These are phyloP conservation scores for Gnathonemus longibarbis DNA, from an alignment of 2,113 vertebrate genomes.

Conservation along the genomic window DNA sequence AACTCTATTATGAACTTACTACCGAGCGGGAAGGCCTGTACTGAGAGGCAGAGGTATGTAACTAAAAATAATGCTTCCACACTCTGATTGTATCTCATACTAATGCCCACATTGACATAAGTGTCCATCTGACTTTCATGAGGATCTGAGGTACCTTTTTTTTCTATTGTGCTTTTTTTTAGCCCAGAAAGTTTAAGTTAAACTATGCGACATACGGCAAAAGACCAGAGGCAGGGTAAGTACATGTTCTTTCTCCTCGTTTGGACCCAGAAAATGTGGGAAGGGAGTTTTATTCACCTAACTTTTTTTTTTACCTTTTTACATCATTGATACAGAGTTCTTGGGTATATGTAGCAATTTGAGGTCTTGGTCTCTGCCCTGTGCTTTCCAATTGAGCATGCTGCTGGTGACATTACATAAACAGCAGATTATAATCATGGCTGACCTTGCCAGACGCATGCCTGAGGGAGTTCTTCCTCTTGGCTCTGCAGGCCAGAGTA, in stretches of 20 bases:
- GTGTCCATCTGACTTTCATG: conserved; percentile 33
- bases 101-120: conserved; percentile 48
- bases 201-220: conserved; percentile 72
- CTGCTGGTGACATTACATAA: not conserved
- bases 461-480: not conserved
- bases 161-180: conserved; percentile 32
- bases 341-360: not conserved
- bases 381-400: not conserved
- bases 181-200: conserved; percentile 74
- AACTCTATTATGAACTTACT: conserved; percentile 69
- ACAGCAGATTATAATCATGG: not conserved
- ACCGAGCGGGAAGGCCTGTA: conserved; percentile 64
- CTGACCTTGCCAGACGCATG: not conserved
- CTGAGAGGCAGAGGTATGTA: conserved; percentile 68
- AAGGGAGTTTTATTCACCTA: no score
- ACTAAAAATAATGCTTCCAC: conserved; percentile 49
- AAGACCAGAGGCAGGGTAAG: conserved; percentile 65
- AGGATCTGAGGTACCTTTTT: conserved; percentile 30
- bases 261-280: not conserved
- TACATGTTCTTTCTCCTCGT: not conserved
- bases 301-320: not conserved
- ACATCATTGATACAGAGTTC: not conserved
- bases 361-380: not conserved
- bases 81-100: conserved; percentile 48
- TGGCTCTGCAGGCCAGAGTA: conserved; percentile 65